phyloP scores from a whole-genome alignment of 2,888 invertebrate genomes.

The Papilio demoleus region DNA sequence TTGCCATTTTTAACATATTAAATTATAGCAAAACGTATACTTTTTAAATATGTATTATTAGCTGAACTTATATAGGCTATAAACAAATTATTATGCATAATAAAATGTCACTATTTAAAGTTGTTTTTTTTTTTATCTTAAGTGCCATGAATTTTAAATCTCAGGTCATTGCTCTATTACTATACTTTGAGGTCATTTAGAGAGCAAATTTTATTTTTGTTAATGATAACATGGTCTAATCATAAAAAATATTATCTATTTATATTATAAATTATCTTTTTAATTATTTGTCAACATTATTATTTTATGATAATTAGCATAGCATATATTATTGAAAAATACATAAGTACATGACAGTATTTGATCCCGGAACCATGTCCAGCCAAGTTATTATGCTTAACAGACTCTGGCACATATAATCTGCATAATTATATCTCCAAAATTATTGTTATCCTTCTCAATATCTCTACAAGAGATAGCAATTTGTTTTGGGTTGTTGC shows the following conservation, averaged over 20 bases:
- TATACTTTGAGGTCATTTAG: constrained; percentile 35
- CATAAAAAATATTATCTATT: not conserved
- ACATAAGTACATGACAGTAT: too few species aligned
- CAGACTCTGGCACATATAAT: too few species aligned
- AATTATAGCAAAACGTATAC: not conserved
- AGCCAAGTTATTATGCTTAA: too few species aligned
- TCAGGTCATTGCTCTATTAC: constrained; percentile 38
- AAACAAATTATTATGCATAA: not conserved
- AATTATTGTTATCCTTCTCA: too few species aligned
- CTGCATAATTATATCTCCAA: too few species aligned
- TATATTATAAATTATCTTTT: not conserved
- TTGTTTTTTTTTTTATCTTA: not conserved
- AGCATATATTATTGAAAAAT: too few species aligned
- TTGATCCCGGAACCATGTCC: too few species aligned
- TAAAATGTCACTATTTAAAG: not conserved
- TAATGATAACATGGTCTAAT: not conserved
- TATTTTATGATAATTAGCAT: too few species aligned
- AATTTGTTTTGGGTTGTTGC: too few species aligned
- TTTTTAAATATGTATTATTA: not conserved
- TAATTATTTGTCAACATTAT: too few species aligned
- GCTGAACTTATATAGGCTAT: not conserved
- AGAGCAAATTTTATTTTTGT: constrained; percentile 29
- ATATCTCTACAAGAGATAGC: too few species aligned
- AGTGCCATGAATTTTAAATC: constrained; percentile 18
- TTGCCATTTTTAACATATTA: not conserved